Evolutionary conservation across 2,113 vertebrate genomes (phyloP), one percentile per base, ranked within the genome.

Genomic region (Syrmaticus mikado): DNA sequence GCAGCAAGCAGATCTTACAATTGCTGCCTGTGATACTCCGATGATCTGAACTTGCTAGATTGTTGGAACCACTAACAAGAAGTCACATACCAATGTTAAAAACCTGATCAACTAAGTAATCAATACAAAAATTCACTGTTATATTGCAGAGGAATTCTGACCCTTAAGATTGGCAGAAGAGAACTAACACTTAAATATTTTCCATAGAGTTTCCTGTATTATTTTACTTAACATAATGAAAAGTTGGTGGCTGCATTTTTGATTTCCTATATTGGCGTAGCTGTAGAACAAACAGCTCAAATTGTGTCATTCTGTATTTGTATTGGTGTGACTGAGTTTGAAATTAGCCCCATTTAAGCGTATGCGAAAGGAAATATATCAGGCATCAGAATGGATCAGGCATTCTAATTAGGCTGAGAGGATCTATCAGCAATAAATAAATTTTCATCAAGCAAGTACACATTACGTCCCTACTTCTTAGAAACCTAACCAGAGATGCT

Each of bases 401-500:
- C 48, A 86, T 57, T 62, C n/a, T 89, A 93, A 95, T 73, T 70
- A 85, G 64, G 53, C 28, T 19, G 2, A 46, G 45, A 91, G 27
- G 30, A 84, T 64, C 66, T 73, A 72, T 82, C 66, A 82, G 30
- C 17, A 30, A 79, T 72, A n/a, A 95, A 30, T 58, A 73, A 18
- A 27, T 65, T 96, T 89, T 84, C 67, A 62, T 79, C 52, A 81
- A 67, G 53, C 27, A 92, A 86, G 88, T 53, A 75, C 21, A 82
- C 6, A 61, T 92, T 50, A 84, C 62, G 5, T 61, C n/a, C 16
- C 18, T 22, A 22, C n/a, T 57, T 93, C 62, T 76, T 52, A 30
- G 57, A 80, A 91, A 62, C 48, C 30, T 82, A 7, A 45, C 16
- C 34, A 28, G 77, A 88, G 74, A 60, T 72, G 22, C 40, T 90